A percentile compares a stretch with the other conserved stretches of the same genome.
Evolutionary conservation across 2,113 vertebrate genomes (phyloP).

Genomic region (Petromus typicus): DNA sequence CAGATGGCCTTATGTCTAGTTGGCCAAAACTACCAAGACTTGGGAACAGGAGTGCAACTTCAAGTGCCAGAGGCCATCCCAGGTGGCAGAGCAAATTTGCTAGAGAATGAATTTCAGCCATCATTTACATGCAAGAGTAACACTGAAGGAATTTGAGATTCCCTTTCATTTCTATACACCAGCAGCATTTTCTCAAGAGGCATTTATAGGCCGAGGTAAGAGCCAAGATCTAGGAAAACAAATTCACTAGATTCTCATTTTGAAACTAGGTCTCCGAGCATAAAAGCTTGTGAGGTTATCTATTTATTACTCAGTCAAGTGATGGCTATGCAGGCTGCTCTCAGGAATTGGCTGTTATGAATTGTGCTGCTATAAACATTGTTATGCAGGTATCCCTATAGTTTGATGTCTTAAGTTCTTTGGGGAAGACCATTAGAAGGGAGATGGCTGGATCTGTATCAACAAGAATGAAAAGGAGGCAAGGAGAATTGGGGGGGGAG

Average conservation of each 20-base stretch:
- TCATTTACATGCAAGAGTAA: slow-evolving; percentile 81
- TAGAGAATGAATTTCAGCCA: slow-evolving; percentile 84
- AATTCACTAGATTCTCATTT: slow-evolving; percentile 77
- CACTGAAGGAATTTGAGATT: slow-evolving; percentile 83
- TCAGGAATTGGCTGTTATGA: neutral
- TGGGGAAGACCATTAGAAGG: neutral
- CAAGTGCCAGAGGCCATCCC: slow-evolving; percentile 82
- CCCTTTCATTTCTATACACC: slow-evolving; percentile 63
- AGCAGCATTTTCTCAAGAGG: slow-evolving; percentile 62
- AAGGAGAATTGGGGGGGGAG: neutral
- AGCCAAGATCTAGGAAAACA: slow-evolving; percentile 71
- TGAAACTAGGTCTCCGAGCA: slow-evolving; percentile 64
- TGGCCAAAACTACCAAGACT: slow-evolving; percentile 84
- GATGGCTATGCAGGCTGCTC: neutral
- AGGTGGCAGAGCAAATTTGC: slow-evolving; percentile 81
- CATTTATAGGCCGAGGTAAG: slow-evolving; percentile 80
- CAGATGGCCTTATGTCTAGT: slow-evolving; percentile 84
- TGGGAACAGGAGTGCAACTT: slow-evolving; percentile 82
- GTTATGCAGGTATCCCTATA: neutral
- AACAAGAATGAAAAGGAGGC: neutral
- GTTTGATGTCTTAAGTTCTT: neutral
- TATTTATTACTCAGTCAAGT: slow-evolving; percentile 72
- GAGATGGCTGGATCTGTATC: neutral
- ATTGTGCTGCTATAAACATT: neutral
- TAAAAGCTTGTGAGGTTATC: slow-evolving; percentile 76